Base-by-base conservation (phyloP, 2,797 vertebrate species). In the Channa striata region DNA sequence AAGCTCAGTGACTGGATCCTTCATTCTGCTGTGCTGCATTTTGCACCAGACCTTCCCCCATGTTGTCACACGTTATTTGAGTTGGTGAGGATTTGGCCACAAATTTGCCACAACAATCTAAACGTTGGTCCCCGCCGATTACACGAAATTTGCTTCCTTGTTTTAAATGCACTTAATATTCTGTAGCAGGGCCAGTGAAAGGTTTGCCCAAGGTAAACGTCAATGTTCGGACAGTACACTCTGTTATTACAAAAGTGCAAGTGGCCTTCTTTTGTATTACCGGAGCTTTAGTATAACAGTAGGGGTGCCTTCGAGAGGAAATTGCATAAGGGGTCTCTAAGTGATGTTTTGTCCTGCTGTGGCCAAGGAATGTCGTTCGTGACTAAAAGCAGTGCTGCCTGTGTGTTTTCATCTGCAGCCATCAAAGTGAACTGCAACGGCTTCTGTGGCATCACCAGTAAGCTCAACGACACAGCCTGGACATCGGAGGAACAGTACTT, bases 341-440 rank as follows among this genome's bases (percentile, higher is more conserved):
- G 14, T 40, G 39, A 40, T 36, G 2, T 53, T 14, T 48, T 2
- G 58, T n/a, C 12, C 23, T 46, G 39, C 16, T 19, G 49, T 20
- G 33, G 17, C n/a, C 68, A 19, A 14, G 0, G 33, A 46, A 21
- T 52, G 0, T 42, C 2, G n/a, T 34, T 34, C 57, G 34, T 54
- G n/a, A 0, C 20, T 53, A 19, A 72, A 53, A 21, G 5, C 10
- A 11, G 13, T 10, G 8, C 11, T 34, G 11, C 57, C 16, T 79
- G 1, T 75, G 1, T 68, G 0, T 71, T 70, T 49, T 63, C 6
- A 1, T 74, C 63, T 80, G 21, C 90, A 99, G 98, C 93, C 20
- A 94, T 99, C 83, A 98, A 97, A 78, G 96, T 97, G 88, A 97
- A 94, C 93, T 99, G 97, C 60, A 72, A 95, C 2, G 97, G 98